Base-by-base conservation (phyloP, 2,888 invertebrate species). In the Erpobdella octoculata region DNA sequence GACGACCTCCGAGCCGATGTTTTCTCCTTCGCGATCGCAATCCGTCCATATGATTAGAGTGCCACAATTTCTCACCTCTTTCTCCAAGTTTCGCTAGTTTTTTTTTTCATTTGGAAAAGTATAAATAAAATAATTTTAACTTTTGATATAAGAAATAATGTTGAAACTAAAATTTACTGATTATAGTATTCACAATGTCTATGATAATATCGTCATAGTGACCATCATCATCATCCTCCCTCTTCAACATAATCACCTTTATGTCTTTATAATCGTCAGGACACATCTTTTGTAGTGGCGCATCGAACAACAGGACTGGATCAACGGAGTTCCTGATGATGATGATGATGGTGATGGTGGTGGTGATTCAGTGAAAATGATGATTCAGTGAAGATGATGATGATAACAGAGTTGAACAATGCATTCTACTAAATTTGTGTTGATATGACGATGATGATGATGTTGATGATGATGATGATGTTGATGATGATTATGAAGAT, bases 11-110 rank as follows among this genome's bases (percentile, higher is more conserved):
- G 89, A 96, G 0, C 96, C 98, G 81, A 98, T 98, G 82, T 97
- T 96, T 84, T 98, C 97, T 37, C 97, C 97, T 86, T 98, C 98
- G 84, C 98, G 88, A 86, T 99, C 98, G 86, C 98, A 95, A 92
- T 99, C 98, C 0, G 98, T 99, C 98, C 98, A 98, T 77, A 99
- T 91, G 25, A 99, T 91, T 3, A 99, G 86, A 0, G 88, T 77
- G 64, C 84, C 80, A 70, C 85, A 83, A 21, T 80, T 79, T 37
- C 79, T 75, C 0, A 84, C 81, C 79, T 87, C 86, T 71, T 82
- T 78, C 78, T 85, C 84, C 66, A 86, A 76, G 1, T 85, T 86
- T 71, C 79, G 46, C 76, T 77, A 53, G n/a, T n/a, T n/a, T n/a
- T n/a, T n/a, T n/a, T n/a, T n/a, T 38, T n/a, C n/a, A n/a, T n/a